Evolutionary conservation across 1,140 invertebrate species (phyloP), one percentile per base, ranked within the genome.

Genomic region (Drosophila auraria): DNA sequence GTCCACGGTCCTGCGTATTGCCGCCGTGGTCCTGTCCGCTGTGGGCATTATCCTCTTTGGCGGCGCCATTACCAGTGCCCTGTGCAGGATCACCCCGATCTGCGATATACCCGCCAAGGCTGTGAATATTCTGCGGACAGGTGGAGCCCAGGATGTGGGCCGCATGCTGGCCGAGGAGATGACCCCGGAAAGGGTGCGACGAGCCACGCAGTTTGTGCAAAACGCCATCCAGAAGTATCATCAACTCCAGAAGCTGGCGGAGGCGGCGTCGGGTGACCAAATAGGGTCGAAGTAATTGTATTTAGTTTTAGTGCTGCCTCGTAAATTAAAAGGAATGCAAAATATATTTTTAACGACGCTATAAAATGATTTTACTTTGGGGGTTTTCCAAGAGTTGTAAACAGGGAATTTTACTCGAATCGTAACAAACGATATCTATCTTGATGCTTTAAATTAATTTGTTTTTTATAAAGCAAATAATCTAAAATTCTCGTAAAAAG

Each of bases 171-270:
- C 83, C 82, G 61, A 84, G 61, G 71, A 93, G 72, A 89, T 94
- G 51, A 93, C 93, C 0, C 86, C 92, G 3, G 93, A 94, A 23
- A 93, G 94, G 25, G 94, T 96, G 9, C 94, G 95, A n/a, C 92
- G 94, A 6, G 94, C 95, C 0, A 94, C 95, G 0, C 93, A 94
- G 17, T 94, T 96, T 17, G 94, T 96, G 2, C 94, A 94, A 61
- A 94, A 94, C 20, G 96, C 96, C 17, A 94, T 96, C 60, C 94
- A 94, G 23, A 96, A 95, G 83, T 96, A 96, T 86, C 93, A 94
- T 40, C 72, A 87, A 8, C 54, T 91, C 33, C 87, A 91, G 40
- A 78, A 78, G 45, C 45, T 86, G 8, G 60, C 66, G 25, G 83
- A 91, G 38, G 40, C 65, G 5, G 49, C 50, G 25, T 44, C 54